These are phyloP conservation scores for Myocastor coypus DNA, from an alignment of 2,113 vertebrate genomes.

Conservation along the genomic window DNA sequence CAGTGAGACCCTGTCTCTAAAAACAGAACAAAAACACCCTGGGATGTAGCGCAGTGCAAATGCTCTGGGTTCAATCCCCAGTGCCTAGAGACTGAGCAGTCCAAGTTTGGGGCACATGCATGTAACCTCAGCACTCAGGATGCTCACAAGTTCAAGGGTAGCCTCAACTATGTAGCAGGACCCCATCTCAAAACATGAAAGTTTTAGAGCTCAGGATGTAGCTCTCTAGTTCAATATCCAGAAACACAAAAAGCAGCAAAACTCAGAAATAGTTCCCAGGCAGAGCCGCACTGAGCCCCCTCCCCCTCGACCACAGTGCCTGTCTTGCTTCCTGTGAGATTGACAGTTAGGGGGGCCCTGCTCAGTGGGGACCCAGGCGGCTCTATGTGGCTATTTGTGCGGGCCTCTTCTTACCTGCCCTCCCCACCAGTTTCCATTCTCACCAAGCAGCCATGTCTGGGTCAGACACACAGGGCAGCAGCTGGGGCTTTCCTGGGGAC, in stretches of 20 bases:
- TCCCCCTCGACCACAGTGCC: constrained; percentile 13
- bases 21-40: not conserved
- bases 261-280: not conserved
- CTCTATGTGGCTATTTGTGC: constrained; percentile 74
- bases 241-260: not conserved
- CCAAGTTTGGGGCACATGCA: not conserved
- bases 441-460: constrained; percentile 70
- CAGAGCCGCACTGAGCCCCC: not conserved
- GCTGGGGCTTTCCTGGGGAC: constrained; percentile 82
- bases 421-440: constrained; percentile 80
- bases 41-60: not conserved
- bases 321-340: constrained; percentile 72
- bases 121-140: not conserved
- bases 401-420: not conserved
- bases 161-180: not conserved
- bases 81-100: not conserved
- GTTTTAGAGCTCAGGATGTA: not conserved
- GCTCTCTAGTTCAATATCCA: not conserved
- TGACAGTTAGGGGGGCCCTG: constrained; percentile 71
- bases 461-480: constrained; percentile 58
- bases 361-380: constrained; percentile 24
- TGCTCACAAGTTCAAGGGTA: not conserved
- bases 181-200: not conserved
- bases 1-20: not conserved
- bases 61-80: not conserved